phyloP scores from a whole-genome alignment of 64 coral and sea anemone species.

The Porites lutea region DNA sequence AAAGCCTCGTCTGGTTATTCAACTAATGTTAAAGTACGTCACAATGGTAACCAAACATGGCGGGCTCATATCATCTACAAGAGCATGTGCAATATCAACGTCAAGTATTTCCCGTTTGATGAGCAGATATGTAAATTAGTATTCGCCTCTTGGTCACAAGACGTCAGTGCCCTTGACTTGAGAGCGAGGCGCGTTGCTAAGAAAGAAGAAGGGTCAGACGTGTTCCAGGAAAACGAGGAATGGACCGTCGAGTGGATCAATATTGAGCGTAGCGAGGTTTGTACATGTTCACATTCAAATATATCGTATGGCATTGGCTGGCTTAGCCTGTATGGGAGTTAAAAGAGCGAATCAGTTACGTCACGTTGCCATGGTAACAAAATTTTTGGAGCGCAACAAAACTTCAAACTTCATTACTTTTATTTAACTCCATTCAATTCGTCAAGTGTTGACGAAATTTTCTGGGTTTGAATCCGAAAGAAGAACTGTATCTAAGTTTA shows the following conservation, averaged over 20 bases:
- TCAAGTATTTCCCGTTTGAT: conserved; percentile 90
- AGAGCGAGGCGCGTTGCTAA: conserved; percentile 29
- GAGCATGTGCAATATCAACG: conserved; percentile 90
- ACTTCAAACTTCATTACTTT: too few relatives aligned
- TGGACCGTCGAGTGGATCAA: conserved; percentile 54
- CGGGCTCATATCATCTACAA: conserved; percentile 80
- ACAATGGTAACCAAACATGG: conserved; percentile 83
- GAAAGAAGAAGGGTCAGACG: conserved; percentile 43
- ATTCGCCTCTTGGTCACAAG: conserved; percentile 88
- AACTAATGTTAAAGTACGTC: conserved; percentile 55
- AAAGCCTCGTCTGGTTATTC: conserved; percentile 69
- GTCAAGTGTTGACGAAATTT: too few relatives aligned
- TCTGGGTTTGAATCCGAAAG: too few relatives aligned
- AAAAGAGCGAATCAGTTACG: too few relatives aligned
- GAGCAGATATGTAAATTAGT: conserved; percentile 80
- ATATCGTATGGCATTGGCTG: too few relatives aligned
- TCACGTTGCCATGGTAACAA: too few relatives aligned
- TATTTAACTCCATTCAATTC: too few relatives aligned
- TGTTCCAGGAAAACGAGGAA: conserved; percentile 83
- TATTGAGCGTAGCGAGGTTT: conserved; percentile 52
- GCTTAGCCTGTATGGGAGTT: too few relatives aligned
- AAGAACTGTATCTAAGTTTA: too few relatives aligned
- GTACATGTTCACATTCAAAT: not conserved
- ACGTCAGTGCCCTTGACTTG: conserved; percentile 52
- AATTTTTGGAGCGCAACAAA: too few relatives aligned